Evolutionary conservation across 2,113 vertebrate species (phyloP).

Genomic region (Coturnix japonica): DNA sequence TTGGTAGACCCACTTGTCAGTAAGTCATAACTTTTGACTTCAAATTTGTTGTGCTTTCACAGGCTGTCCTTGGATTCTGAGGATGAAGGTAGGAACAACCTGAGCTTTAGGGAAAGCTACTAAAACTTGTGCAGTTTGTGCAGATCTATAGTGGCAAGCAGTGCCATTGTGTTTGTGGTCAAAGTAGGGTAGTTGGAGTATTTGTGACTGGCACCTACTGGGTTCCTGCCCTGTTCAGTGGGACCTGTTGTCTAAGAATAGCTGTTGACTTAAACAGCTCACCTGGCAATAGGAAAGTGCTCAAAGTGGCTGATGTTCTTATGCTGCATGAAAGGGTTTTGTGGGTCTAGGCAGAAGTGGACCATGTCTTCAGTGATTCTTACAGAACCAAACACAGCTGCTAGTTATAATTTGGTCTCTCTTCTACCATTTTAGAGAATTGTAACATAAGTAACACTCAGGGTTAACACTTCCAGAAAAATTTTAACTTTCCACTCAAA

Average conservation of each 20-base stretch:
- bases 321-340: background rate
- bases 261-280: background rate
- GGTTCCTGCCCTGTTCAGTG: background rate
- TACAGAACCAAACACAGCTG: background rate
- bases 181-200: accelerated
- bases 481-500: background rate
- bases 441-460: background rate
- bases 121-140: accelerated
- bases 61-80: background rate
- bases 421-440: background rate
- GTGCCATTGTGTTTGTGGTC: background rate
- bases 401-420: background rate
- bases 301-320: background rate
- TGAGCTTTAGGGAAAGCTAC: background rate
- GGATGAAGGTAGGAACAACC: background rate
- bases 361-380: background rate
- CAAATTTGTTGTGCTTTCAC: background rate
- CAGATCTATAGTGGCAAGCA: background rate
- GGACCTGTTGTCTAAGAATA: background rate
- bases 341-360: background rate
- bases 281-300: background rate
- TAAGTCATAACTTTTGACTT: background rate
- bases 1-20: background rate
- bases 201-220: background rate
- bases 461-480: background rate